Evolutionary conservation across 2,888 invertebrate genomes (phyloP).

Genomic region (Xestoiulus laeticollis): DNA sequence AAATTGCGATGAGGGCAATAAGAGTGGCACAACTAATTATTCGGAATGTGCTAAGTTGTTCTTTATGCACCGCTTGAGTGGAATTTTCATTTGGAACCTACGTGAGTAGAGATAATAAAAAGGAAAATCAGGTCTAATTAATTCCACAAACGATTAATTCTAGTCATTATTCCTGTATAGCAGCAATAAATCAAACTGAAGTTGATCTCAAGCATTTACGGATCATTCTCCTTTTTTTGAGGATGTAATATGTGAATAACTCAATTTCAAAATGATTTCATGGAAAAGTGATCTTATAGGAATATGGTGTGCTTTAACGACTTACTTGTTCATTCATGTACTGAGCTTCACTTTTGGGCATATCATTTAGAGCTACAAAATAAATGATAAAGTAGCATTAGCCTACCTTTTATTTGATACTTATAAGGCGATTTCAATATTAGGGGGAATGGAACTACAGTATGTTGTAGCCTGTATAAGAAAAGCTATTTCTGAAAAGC

Average conservation of each 20-base stretch:
- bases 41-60: constrained; percentile 47
- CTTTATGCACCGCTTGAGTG: neutral
- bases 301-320: no score
- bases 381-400: neutral
- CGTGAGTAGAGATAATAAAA: neutral
- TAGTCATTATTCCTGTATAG: neutral
- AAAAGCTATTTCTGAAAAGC: no score
- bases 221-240: neutral
- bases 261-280: neutral
- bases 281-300: neutral
- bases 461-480: no score
- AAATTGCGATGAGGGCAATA: constrained; percentile 22
- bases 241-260: neutral
- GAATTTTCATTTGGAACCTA: constrained; percentile 42
- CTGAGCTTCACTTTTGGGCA: constrained; percentile 11
- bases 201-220: neutral
- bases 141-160: neutral
- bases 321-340: constrained; percentile 10
- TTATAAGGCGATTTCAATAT: no score
- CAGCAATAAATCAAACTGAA: neutral
- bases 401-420: no score
- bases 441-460: no score
- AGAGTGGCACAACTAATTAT: constrained; percentile 49
- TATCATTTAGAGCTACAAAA: neutral
- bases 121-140: neutral